Conservation (phyloP, 2,888 invertebrate species). For the Phoenoteleia sp. region DNA sequence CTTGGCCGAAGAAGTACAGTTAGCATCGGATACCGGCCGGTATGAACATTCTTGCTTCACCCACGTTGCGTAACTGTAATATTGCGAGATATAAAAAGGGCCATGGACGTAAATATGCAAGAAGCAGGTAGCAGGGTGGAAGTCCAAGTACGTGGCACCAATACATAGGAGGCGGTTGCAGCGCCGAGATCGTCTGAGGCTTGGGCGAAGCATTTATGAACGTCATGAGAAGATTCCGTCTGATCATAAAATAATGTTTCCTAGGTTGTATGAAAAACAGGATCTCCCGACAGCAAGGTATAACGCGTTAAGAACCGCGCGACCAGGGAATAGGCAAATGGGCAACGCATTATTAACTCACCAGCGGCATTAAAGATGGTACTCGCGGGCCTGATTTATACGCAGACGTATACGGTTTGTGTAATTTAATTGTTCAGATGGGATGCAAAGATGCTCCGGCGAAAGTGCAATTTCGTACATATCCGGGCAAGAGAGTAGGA, state of each 20-base stretch:
- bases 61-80: constrained; percentile 39
- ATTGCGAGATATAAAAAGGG: constrained; percentile 4
- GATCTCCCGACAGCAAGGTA: not conserved
- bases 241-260: constrained; percentile 8
- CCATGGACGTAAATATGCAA: constrained; percentile 18
- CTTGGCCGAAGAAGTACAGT: constrained; percentile 22
- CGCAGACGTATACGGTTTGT: constrained; percentile 78
- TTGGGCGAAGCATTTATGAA: not conserved
- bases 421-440: constrained; percentile 82
- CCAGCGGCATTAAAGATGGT: constrained; percentile 45
- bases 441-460: constrained; percentile 76
- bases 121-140: constrained; percentile 25
- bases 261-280: constrained; percentile 5
- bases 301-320: not conserved
- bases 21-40: not conserved
- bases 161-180: not conserved
- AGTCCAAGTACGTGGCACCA: not conserved
- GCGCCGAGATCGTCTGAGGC: not conserved
- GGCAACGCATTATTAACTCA: constrained; percentile 3
- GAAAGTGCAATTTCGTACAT: constrained; percentile 60
- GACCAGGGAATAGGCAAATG: constrained; percentile 7
- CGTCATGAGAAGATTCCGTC: not conserved
- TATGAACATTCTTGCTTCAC: constrained; percentile 7
- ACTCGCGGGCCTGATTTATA: constrained; percentile 77
- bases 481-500: constrained; percentile 12